phyloP scores from a whole-genome alignment of 2,888 invertebrate genomes.

The Vesta saturnalis region DNA sequence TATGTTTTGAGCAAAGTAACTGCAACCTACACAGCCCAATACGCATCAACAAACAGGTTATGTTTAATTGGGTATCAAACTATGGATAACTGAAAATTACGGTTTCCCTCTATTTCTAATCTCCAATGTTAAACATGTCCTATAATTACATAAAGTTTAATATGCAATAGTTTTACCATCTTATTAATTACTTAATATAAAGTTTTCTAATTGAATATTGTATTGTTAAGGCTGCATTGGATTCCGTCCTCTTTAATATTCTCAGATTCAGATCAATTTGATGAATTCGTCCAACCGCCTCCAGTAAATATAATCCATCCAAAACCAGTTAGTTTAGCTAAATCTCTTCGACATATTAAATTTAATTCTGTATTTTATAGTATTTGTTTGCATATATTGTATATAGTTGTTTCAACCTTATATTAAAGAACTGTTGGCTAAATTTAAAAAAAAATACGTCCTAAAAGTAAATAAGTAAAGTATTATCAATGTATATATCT shows the following conservation, averaged over 20 bases:
- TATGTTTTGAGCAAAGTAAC: too few relatives aligned
- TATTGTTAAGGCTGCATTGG: conserved; percentile 65
- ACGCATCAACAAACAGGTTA: too few relatives aligned
- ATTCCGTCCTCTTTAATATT: conserved; percentile 73
- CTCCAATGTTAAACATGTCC: too few relatives aligned
- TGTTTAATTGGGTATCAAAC: too few relatives aligned
- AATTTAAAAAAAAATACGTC: conserved; percentile 11
- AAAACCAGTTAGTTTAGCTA: conserved; percentile 64
- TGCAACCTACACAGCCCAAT: too few relatives aligned
- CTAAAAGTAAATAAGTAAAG: background rate
- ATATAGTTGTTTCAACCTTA: conserved; percentile 16
- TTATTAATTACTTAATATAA: conserved; percentile 14
- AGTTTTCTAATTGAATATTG: conserved; percentile 50
- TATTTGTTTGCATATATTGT: conserved; percentile 34
- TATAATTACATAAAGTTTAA: too few relatives aligned
- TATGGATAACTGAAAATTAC: too few relatives aligned
- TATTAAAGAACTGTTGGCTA: conserved; percentile 21
- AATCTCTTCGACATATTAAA: conserved; percentile 46
- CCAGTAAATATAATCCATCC: conserved; percentile 77
- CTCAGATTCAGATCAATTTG: conserved; percentile 70
- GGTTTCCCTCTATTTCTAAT: too few relatives aligned
- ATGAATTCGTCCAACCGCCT: conserved; percentile 73
- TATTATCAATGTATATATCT: conserved; percentile 19
- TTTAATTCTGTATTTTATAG: conserved; percentile 42
- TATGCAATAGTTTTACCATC: too few relatives aligned